Evolutionary conservation across 2,797 vertebrate species (phyloP).

Genomic region (Macrochelys suwanniensis): DNA sequence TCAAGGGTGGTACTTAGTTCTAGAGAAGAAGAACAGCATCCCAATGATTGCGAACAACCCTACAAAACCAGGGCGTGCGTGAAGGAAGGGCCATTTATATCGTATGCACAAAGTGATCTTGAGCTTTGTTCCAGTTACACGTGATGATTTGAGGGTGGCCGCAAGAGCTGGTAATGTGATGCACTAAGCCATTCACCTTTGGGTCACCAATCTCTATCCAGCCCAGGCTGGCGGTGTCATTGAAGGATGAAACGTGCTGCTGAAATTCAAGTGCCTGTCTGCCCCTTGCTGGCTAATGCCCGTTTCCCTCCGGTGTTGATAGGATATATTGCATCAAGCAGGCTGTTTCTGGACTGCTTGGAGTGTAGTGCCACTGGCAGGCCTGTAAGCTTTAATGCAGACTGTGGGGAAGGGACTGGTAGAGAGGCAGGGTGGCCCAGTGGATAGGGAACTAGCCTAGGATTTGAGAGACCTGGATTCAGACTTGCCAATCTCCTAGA

Average conservation of each 20-base stretch:
- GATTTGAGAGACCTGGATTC: rapidly evolving
- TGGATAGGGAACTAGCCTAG: rapidly evolving
- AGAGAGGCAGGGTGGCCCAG: rapidly evolving
- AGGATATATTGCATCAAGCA: rapidly evolving
- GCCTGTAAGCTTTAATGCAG: neutral
- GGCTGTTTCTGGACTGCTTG: neutral
- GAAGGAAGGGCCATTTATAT: neutral
- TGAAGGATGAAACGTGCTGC: neutral
- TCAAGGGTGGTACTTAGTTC: neutral
- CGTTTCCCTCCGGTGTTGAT: neutral
- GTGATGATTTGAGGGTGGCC: neutral
- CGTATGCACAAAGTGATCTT: neutral
- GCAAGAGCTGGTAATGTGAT: rapidly evolving
- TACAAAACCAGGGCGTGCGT: neutral
- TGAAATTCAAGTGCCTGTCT: neutral
- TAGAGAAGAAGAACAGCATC: neutral
- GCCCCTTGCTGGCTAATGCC: neutral
- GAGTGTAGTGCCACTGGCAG: neutral
- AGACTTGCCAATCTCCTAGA: too few species aligned
- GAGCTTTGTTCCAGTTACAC: neutral
- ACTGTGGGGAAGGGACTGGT: neutral
- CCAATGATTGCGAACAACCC: neutral
- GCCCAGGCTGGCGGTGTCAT: neutral
- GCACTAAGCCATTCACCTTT: rapidly evolving
- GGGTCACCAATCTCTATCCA: neutral